Evolutionary conservation across 2,113 vertebrate genomes (phyloP).

Genomic region (Erinaceus europaeus): DNA sequence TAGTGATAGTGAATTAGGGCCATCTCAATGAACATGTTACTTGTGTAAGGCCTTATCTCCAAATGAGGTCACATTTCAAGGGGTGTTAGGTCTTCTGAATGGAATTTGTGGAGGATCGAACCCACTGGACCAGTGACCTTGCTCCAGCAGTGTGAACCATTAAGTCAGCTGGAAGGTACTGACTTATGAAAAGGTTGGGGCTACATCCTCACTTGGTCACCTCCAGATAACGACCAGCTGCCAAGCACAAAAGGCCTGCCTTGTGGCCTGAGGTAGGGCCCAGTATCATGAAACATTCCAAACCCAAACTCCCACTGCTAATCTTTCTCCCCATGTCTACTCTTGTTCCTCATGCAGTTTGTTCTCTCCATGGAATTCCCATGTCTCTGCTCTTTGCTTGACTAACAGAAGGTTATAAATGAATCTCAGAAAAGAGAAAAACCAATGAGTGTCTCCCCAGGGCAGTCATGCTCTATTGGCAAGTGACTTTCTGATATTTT

Average conservation of each 20-base stretch:
- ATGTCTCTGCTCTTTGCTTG: background rate
- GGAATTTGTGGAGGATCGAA: background rate
- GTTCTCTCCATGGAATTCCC: background rate
- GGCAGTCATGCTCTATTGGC: background rate
- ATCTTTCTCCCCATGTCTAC: background rate
- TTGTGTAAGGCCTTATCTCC: background rate
- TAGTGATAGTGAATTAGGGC: background rate
- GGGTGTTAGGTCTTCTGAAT: background rate
- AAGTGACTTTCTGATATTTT: conserved; percentile 59
- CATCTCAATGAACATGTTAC: background rate
- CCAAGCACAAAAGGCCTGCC: too few relatives aligned
- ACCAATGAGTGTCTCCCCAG: background rate
- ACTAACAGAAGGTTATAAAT: conserved; percentile 30
- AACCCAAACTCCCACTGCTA: background rate
- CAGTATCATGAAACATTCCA: background rate
- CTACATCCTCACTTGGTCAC: too few relatives aligned
- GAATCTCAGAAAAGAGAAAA: background rate
- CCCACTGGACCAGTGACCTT: background rate
- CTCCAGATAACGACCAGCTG: too few relatives aligned
- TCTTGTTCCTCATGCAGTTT: background rate
- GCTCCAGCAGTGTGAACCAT: too few relatives aligned
- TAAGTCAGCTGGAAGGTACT: too few relatives aligned
- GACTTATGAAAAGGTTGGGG: too few relatives aligned
- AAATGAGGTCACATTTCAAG: background rate
- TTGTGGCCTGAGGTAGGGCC: background rate